These are phyloP conservation scores for Drosophila rellima DNA, from an alignment of 2,888 invertebrate species.

Conservation along the genomic window DNA sequence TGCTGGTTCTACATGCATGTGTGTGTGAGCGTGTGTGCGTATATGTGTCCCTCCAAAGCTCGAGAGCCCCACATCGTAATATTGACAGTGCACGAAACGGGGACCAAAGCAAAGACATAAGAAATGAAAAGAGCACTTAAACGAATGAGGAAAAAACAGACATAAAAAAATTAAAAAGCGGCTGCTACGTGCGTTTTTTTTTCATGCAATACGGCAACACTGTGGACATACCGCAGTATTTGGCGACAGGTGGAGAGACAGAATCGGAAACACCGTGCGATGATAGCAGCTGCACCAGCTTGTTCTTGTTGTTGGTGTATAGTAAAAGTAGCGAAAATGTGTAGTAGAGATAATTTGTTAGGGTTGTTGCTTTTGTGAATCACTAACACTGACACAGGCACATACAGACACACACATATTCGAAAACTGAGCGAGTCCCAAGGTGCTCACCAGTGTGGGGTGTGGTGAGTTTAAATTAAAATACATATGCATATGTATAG, in stretches of 20 bases:
- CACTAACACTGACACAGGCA: constrained; percentile 51
- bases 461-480: constrained; percentile 63
- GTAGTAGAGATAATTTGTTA: constrained; percentile 73
- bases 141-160: constrained; percentile 37
- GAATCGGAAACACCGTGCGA: constrained; percentile 37
- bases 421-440: constrained; percentile 53
- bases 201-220: constrained; percentile 58
- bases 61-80: constrained; percentile 55
- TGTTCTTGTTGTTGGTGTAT: constrained; percentile 37
- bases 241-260: constrained; percentile 63
- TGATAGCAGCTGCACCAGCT: constrained; percentile 59
- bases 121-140: constrained; percentile 52
- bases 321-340: constrained; percentile 68
- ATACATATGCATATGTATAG: constrained; percentile 55
- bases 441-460: constrained; percentile 51
- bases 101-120: constrained; percentile 65
- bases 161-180: constrained; percentile 34
- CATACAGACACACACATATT: constrained; percentile 20
- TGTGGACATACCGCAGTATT: constrained; percentile 28
- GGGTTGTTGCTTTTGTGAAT: constrained; percentile 75
- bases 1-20: constrained; percentile 51
- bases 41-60: constrained; percentile 58
- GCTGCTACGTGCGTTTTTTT: constrained; percentile 39
- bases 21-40: constrained; percentile 43
- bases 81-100: constrained; percentile 48